Percentiles rank a stretch among this genome's conserved stretches.
Evolutionary conservation across 2,113 vertebrate genomes (phyloP).

Genomic region (Dasypus novemcinctus): DNA sequence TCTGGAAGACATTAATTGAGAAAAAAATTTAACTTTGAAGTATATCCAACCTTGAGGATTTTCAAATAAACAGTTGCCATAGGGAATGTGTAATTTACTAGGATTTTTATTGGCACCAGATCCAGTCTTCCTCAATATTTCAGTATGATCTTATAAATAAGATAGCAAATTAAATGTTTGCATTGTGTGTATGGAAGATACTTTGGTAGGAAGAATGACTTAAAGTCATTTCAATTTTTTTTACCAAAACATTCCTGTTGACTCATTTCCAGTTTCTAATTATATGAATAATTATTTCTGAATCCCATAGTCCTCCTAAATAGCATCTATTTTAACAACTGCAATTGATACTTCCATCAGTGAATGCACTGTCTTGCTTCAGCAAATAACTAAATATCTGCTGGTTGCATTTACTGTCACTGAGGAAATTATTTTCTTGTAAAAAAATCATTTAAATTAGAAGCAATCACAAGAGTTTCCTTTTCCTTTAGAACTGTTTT

Average conservation of each 20-base stretch:
- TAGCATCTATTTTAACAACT: constrained; percentile 72
- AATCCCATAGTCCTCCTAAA: constrained; percentile 67
- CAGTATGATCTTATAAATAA: constrained; percentile 7
- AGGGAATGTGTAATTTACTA: neutral
- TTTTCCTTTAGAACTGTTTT: constrained; percentile 47
- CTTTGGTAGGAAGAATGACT: neutral
- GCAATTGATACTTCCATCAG: constrained; percentile 70
- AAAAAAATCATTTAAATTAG: constrained; percentile 70
- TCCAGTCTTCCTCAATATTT: neutral
- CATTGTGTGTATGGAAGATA: neutral
- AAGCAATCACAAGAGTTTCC: constrained; percentile 47
- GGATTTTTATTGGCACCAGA: constrained; percentile 37
- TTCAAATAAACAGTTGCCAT: constrained; percentile 4
- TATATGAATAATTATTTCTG: constrained; percentile 75
- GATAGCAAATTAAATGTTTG: neutral
- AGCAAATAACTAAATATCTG: constrained; percentile 77
- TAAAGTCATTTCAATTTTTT: constrained; percentile 55
- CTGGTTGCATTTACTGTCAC: constrained; percentile 76
- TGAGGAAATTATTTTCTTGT: constrained; percentile 74
- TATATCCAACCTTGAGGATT: neutral
- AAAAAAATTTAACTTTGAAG: constrained; percentile 44
- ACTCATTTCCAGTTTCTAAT: constrained; percentile 74
- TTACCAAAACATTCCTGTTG: constrained; percentile 51
- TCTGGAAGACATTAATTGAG: constrained; percentile 17
- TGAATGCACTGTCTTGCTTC: constrained; percentile 63